These are phyloP conservation scores for Toxotes jaculatrix DNA, from an alignment of 2,113 vertebrate genomes.

Conservation along the genomic window DNA sequence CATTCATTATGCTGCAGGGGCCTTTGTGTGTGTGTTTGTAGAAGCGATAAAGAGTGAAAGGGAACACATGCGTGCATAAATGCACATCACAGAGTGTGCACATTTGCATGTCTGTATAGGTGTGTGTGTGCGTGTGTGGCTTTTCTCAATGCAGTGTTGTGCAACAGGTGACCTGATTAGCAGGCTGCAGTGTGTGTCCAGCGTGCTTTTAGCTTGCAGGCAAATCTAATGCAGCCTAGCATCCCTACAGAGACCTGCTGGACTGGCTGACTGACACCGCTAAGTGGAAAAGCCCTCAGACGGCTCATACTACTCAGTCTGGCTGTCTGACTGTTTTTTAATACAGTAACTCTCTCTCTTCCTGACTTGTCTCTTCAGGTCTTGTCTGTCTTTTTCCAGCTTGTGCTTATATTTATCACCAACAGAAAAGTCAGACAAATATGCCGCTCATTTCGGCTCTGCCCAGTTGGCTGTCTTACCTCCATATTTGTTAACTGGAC, in stretches of 20 bases:
- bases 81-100: background rate
- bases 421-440: background rate
- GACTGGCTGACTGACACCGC: slow-evolving; percentile 38
- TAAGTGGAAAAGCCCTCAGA: slow-evolving; percentile 67
- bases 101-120: background rate
- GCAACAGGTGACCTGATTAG: slow-evolving; percentile 76
- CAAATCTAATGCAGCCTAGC: slow-evolving; percentile 51
- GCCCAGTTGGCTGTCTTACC: background rate
- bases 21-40: background rate
- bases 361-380: background rate
- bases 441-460: background rate
- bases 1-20: slow-evolving; percentile 20
- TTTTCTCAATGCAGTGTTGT: slow-evolving; percentile 39
- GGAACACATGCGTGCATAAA: background rate
- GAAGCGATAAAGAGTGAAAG: background rate
- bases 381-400: background rate
- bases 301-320: slow-evolving; percentile 40
- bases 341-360: background rate
- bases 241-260: slow-evolving; percentile 35
- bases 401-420: background rate
- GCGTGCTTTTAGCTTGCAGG: slow-evolving; percentile 46
- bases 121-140: slow-evolving; percentile 7
- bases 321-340: slow-evolving; percentile 35
- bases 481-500: background rate
- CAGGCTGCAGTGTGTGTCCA: slow-evolving; percentile 42